These are phyloP conservation scores for Rhodeus uyekii DNA, from an alignment of 2,797 vertebrate species.

Conservation along the genomic window DNA sequence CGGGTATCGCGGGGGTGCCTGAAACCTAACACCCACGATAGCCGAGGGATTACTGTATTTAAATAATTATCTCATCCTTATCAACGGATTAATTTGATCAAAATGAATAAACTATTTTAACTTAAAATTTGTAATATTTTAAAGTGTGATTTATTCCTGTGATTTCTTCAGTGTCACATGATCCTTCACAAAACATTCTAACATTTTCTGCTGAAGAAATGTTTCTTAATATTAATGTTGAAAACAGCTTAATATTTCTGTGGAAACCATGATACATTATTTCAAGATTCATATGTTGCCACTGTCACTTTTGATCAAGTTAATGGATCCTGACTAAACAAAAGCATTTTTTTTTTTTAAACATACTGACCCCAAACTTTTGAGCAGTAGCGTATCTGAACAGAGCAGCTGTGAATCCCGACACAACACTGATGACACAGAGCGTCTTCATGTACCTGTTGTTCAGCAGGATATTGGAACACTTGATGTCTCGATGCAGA, in stretches of 20 bases:
- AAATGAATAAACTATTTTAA: too few relatives aligned
- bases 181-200: background rate
- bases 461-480: slow-evolving; percentile 97
- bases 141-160: background rate
- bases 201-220: background rate
- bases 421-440: background rate
- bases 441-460: slow-evolving; percentile 81
- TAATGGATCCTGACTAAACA: background rate
- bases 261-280: background rate
- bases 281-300: background rate
- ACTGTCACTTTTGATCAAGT: too few relatives aligned
- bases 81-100: too few relatives aligned
- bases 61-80: too few relatives aligned
- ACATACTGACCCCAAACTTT: background rate
- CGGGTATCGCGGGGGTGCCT: too few relatives aligned
- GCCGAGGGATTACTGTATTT: too few relatives aligned
- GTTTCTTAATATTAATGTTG: background rate
- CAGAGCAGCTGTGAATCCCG: background rate
- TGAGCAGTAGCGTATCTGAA: background rate
- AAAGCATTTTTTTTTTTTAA: background rate
- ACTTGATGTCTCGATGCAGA: slow-evolving; percentile 97
- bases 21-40: too few relatives aligned
- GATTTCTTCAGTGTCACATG: background rate
- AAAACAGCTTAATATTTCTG: background rate
- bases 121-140: background rate